Conservation (phyloP, 2,113 vertebrate genomes). For the Rhabdornis inornatus region DNA sequence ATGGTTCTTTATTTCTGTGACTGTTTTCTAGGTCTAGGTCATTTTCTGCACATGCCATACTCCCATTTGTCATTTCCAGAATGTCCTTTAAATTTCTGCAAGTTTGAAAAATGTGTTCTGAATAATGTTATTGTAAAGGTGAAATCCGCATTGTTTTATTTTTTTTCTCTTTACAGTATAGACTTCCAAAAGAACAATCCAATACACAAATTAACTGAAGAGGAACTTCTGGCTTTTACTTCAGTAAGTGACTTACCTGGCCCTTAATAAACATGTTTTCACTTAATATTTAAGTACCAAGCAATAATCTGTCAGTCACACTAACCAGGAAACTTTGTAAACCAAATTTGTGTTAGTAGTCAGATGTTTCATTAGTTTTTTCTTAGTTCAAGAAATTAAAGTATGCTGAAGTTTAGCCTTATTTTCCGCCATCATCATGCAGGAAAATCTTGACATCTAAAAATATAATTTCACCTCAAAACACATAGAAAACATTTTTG, state of each 20-base stretch:
- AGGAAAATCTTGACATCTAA: background rate
- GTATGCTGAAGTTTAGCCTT: background rate
- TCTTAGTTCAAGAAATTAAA: background rate
- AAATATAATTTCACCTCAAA: background rate
- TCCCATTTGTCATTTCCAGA: background rate
- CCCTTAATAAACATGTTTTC: background rate
- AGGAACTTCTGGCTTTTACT: conserved; percentile 91
- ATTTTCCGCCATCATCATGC: background rate
- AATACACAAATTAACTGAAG: conserved; percentile 89
- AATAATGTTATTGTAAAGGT: background rate
- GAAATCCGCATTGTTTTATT: background rate
- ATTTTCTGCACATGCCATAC: background rate
- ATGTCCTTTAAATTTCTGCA: background rate
- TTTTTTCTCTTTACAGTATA: conserved; percentile 72
- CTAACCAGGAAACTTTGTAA: background rate
- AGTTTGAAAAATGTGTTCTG: background rate
- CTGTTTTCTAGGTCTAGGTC: background rate
- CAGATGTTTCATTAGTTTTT: background rate
- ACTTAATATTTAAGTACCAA: background rate
- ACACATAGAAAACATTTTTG: background rate
- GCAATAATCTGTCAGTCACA: background rate
- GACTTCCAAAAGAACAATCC: conserved; percentile 95
- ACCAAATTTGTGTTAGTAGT: background rate
- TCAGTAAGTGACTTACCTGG: conserved; percentile 78
- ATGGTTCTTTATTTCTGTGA: background rate